Conservation (phyloP, 2,888 invertebrate species). For the Lasioglossum villosulum region DNA sequence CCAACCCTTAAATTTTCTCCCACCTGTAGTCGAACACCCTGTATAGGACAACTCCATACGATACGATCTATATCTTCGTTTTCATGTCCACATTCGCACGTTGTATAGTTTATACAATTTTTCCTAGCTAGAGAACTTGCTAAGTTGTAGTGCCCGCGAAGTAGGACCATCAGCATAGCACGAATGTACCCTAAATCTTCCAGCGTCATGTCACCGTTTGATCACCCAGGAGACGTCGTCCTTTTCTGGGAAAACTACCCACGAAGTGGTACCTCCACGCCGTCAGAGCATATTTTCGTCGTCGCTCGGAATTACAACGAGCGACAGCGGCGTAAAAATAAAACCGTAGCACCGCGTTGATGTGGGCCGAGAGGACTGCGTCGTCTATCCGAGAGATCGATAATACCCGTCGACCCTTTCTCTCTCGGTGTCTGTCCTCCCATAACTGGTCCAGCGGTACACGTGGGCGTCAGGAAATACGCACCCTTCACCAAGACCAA, state of each 20-base stretch:
- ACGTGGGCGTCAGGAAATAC: slow-evolving; percentile 57
- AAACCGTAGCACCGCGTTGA: slow-evolving; percentile 39
- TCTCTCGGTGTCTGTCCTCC: background rate
- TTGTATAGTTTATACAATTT: too few relatives aligned
- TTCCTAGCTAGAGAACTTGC: too few relatives aligned
- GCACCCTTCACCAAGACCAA: background rate
- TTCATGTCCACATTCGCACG: too few relatives aligned
- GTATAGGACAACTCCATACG: too few relatives aligned
- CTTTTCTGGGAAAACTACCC: too few relatives aligned
- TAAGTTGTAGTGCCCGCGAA: too few relatives aligned
- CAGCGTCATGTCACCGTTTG: too few relatives aligned
- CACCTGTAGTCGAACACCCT: too few relatives aligned
- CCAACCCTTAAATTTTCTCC: too few relatives aligned
- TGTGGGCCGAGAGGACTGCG: slow-evolving; percentile 59
- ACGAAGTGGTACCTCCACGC: background rate
- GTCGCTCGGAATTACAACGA: slow-evolving; percentile 13
- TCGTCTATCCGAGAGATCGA: slow-evolving; percentile 52
- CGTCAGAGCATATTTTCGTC: slow-evolving; percentile 12
- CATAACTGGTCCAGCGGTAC: slow-evolving; percentile 50
- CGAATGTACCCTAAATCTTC: background rate
- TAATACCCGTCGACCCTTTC: slow-evolving; percentile 59
- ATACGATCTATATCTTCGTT: too few relatives aligned
- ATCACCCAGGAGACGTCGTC: background rate
- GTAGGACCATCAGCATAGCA: background rate
- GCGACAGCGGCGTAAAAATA: slow-evolving; percentile 37